phyloP scores from a whole-genome alignment of 2,797 vertebrate genomes.

The Falco berigora region DNA sequence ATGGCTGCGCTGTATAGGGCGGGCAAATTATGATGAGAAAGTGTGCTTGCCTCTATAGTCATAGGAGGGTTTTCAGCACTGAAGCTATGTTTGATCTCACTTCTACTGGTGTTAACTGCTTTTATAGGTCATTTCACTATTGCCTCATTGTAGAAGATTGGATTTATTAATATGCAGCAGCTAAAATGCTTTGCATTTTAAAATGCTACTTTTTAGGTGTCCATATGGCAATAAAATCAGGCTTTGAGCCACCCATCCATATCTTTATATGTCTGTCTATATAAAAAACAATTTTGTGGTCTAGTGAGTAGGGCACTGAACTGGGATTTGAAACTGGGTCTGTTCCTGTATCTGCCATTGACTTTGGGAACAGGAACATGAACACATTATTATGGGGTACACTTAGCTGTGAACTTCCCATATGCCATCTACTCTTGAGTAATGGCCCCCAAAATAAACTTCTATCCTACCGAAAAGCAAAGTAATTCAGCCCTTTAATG shows the following conservation, averaged over 20 bases:
- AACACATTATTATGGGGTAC: background rate
- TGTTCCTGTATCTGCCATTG: slow-evolving; percentile 11
- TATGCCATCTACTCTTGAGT: background rate
- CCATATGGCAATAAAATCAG: slow-evolving; percentile 55
- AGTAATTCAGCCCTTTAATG: background rate
- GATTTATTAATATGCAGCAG: slow-evolving; percentile 48
- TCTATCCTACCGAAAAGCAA: background rate
- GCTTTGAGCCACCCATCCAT: slow-evolving; percentile 50
- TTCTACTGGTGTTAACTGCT: slow-evolving; percentile 24
- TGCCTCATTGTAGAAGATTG: slow-evolving; percentile 15
- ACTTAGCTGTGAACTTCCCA: background rate
- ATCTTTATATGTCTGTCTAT: slow-evolving; percentile 19
- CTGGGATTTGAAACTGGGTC: slow-evolving; percentile 7
- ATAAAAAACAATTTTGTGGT: slow-evolving; percentile 58
- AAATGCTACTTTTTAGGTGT: slow-evolving; percentile 45
- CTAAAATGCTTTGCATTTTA: slow-evolving; percentile 38
- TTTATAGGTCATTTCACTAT: slow-evolving; percentile 50
- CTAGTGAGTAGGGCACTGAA: slow-evolving; percentile 34
- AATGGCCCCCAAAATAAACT: background rate
- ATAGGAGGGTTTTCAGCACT: background rate
- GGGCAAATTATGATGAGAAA: background rate
- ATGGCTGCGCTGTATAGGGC: background rate
- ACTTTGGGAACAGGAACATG: slow-evolving; percentile 23
- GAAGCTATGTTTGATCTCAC: slow-evolving; percentile 14
- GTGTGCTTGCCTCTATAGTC: background rate